Evolutionary conservation across 2,113 vertebrate species (phyloP).

Genomic region (Larimichthys polyactis): DNA sequence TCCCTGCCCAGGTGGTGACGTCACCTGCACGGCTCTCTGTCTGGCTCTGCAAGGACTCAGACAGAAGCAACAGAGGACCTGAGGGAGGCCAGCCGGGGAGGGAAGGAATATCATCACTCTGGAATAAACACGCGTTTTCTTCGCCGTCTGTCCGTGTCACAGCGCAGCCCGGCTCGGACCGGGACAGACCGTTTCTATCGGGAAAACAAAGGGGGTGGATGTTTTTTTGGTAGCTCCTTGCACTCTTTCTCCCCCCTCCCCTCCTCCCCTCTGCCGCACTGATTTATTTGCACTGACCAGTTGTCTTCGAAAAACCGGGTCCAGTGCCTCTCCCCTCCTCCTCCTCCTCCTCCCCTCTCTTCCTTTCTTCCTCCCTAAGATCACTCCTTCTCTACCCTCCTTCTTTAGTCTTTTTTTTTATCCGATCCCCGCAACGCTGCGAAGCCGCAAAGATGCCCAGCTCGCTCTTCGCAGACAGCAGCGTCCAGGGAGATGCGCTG

Average conservation of each 20-base stretch:
- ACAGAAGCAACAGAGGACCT: constrained; percentile 85
- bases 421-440: constrained; percentile 71
- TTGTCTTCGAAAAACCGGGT: constrained; percentile 67
- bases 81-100: constrained; percentile 86
- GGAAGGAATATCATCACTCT: constrained; percentile 82
- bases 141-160: constrained; percentile 13
- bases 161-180: constrained; percentile 39
- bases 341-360: constrained; percentile 18
- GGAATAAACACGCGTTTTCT: constrained; percentile 66
- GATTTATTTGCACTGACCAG: constrained; percentile 66
- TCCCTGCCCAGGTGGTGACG: constrained; percentile 86
- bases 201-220: constrained; percentile 71
- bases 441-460: constrained; percentile 89
- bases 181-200: constrained; percentile 46
- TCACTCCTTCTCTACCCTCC: constrained; percentile 78
- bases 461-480: constrained; percentile 94
- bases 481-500: constrained; percentile 87
- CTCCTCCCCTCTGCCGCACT: constrained; percentile 25
- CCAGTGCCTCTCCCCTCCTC: constrained; percentile 68
- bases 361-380: constrained; percentile 38
- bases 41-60: constrained; percentile 88
- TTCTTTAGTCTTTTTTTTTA: constrained; percentile 79
- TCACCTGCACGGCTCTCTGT: constrained; percentile 86
- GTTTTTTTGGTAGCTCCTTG: constrained; percentile 58
- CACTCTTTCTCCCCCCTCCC: constrained; percentile 52